These are phyloP conservation scores for Peromyscus polionotus DNA, from an alignment of 2,113 vertebrate genomes.

Conservation along the genomic window DNA sequence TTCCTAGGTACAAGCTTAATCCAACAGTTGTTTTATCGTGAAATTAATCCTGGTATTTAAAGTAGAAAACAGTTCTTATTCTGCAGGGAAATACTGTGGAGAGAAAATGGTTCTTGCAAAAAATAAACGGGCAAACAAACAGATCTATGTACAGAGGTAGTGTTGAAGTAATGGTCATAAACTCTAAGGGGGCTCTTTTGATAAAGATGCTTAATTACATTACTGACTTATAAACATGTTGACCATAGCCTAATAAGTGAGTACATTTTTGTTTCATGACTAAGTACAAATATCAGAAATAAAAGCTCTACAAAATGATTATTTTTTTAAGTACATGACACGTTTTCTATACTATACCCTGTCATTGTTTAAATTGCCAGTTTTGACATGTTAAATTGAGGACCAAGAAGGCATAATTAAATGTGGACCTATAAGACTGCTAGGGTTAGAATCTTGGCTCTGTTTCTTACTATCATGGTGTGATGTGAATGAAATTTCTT, in stretches of 20 bases:
- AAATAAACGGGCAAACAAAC: not conserved
- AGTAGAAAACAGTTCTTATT: not conserved
- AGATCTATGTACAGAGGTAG: not conserved
- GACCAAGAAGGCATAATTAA: not conserved
- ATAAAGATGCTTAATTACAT: not conserved
- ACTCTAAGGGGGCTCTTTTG: not conserved
- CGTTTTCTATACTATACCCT: not conserved
- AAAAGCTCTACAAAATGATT: constrained; percentile 29
- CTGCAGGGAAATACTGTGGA: not conserved
- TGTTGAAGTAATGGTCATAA: not conserved
- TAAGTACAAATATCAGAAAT: not conserved
- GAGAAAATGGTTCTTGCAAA: not conserved
- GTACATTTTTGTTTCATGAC: not conserved
- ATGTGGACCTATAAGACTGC: not conserved
- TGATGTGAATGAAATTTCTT: not conserved
- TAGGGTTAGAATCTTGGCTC: not conserved
- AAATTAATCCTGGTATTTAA: constrained; percentile 49
- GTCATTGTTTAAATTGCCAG: not conserved
- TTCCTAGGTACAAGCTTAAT: constrained; percentile 20
- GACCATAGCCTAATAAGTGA: not conserved
- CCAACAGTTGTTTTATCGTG: not conserved
- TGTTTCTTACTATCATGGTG: not conserved
- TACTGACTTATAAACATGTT: not conserved
- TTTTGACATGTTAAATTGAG: constrained; percentile 8
- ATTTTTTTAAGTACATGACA: not conserved